Evolutionary conservation across 2,797 vertebrate genomes (phyloP).

Genomic region (Varecia variegata): DNA sequence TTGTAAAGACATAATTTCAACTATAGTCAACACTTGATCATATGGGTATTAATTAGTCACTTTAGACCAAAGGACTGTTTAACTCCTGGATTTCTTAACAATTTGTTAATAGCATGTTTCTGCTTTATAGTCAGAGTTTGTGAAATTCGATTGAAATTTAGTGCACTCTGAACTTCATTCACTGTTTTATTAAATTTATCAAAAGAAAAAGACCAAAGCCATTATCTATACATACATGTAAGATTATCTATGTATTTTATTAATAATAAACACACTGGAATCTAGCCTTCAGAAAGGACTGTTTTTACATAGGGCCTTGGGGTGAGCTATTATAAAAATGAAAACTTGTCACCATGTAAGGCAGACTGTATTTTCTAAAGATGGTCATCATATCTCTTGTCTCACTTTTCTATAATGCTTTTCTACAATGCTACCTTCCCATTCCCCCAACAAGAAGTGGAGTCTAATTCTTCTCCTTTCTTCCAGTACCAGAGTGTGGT

Average conservation of each 20-base stretch:
- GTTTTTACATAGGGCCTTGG: neutral
- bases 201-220: neutral
- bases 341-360: neutral
- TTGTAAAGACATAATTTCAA: neutral
- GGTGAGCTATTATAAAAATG: neutral
- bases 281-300: neutral
- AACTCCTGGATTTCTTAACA: neutral
- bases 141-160: constrained; percentile 24
- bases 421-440: neutral
- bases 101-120: neutral
- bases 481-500: neutral
- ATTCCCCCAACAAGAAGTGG: neutral
- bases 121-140: constrained; percentile 9
- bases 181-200: constrained; percentile 16
- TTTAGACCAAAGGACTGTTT: neutral
- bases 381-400: neutral
- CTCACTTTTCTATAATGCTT: neutral
- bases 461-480: neutral
- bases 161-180: neutral
- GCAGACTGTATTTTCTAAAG: neutral
- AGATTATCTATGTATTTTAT: neutral
- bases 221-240: neutral
- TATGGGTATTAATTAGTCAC: constrained; percentile 3
- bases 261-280: neutral
- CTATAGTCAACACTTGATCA: neutral